These are phyloP conservation scores for Nesoenas mayeri DNA, from an alignment of 2,113 vertebrate genomes.

Conservation along the genomic window DNA sequence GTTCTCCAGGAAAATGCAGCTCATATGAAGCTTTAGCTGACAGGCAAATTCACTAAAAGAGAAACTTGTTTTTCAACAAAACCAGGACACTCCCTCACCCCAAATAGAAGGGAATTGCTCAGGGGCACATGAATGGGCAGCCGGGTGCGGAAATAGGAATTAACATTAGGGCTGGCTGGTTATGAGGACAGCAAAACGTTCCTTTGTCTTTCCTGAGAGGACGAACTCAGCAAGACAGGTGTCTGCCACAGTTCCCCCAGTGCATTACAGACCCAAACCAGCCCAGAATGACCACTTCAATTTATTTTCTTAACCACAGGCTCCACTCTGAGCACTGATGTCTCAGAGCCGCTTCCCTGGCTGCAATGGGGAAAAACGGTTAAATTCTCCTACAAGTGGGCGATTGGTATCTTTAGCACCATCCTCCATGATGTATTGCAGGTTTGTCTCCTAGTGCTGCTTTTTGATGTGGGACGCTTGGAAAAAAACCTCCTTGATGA, in stretches of 20 bases:
- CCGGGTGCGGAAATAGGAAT: background rate
- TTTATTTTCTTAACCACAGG: background rate
- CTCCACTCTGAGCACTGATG: background rate
- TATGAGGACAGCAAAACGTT: background rate
- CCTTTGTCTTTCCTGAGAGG: background rate
- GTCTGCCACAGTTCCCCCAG: background rate
- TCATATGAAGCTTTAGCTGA: no score
- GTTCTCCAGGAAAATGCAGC: no score
- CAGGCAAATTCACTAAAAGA: no score
- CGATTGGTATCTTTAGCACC: background rate
- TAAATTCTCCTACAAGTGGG: background rate
- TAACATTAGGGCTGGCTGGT: background rate
- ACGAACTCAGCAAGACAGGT: background rate
- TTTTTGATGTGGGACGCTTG: conserved; percentile 15
- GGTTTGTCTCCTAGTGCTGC: background rate
- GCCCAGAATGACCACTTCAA: background rate
- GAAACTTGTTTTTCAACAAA: no score
- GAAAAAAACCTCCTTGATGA: background rate
- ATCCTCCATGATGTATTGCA: background rate
- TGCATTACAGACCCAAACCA: background rate
- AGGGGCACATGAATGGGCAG: background rate
- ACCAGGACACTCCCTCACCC: background rate
- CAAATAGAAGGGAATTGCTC: background rate
- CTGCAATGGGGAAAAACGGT: background rate
- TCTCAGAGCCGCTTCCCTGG: background rate